Evolutionary conservation across 2,797 vertebrate genomes (phyloP), one percentile per base, ranked within the genome.

Genomic region (Gymnopithys bicolor): DNA sequence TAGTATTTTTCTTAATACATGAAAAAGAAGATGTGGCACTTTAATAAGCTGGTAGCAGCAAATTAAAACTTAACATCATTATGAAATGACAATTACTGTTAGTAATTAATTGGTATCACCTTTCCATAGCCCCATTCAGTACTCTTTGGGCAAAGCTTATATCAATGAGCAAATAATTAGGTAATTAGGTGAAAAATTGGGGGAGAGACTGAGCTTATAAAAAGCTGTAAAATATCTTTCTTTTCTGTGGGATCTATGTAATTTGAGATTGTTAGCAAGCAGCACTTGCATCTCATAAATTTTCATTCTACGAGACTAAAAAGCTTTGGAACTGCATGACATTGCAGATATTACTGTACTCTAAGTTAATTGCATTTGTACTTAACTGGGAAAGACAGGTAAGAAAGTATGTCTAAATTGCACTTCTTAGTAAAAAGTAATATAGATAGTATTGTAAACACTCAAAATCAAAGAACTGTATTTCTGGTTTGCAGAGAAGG

Each of bases 21-120:
- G 95, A 96, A 96, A 87, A 82, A 51, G 78, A 70, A 94, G 86
- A 93, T 79, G 66, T 89, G 90, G 63, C 92, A 97, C 90, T 95
- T 97, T 94, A 95, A 96, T 33, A 85, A 97, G 87, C 69, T 87
- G 93, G 74, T 79, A 94, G 67, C 55, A 95, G 75, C 51, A 97
- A 96, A 97, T 96, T 97, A 96, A 95, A 97, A 95, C 92, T 95
- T 96, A 97, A 94, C 56, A 37, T 88, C 89, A 94, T 96, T 97
- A 90, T 93, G 95, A 96, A 97, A 96, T 96, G 37, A 89, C 93
- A 95, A 93, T 97, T 96, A 89, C 71, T 92, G 95, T 93, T 96
- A 93, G 83, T 91, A 96, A 93, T 94, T 93, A 97, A 97, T 89
- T 95, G 89, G 37, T 67, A 90, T 96, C 91, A 97, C 88, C 92